A percentile compares a stretch with the other conserved stretches of the same genome.
These are phyloP conservation scores for Macrotis lagotis DNA, from an alignment of 2,113 vertebrate species.

Conservation along the genomic window DNA sequence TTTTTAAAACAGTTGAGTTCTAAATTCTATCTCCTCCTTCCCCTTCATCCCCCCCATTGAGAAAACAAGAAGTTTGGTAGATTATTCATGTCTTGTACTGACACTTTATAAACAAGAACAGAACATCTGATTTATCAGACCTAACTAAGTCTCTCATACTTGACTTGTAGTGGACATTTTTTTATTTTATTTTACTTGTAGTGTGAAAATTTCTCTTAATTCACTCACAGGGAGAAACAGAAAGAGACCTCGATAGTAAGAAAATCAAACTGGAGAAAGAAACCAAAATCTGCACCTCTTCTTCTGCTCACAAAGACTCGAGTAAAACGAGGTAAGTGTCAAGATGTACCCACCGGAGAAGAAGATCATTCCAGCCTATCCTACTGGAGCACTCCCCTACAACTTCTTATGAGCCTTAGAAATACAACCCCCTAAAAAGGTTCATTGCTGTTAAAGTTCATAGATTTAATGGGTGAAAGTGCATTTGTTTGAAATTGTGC, in stretches of 20 bases:
- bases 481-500: not conserved
- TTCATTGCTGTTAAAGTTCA: not conserved
- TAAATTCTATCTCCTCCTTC: too few species aligned
- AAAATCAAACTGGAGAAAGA: constrained; percentile 72
- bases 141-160: not conserved
- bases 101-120: not conserved
- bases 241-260: constrained; percentile 68
- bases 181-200: not conserved
- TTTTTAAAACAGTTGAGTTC: too few species aligned
- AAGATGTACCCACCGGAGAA: fast-evolving
- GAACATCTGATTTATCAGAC: not conserved
- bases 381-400: not conserved
- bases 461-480: not conserved
- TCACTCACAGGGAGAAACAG: constrained; percentile 60
- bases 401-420: not conserved
- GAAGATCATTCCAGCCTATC: not conserved
- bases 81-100: too few species aligned
- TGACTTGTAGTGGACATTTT: not conserved
- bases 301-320: constrained; percentile 68
- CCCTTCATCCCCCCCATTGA: too few species aligned
- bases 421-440: not conserved
- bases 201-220: not conserved
- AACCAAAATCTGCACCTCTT: constrained; percentile 50
- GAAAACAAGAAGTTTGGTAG: too few species aligned
- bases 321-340: constrained; percentile 73